These are phyloP conservation scores for Rotaria magnacalcarata DNA, from an alignment of 2,888 invertebrate species.

Conservation along the genomic window DNA sequence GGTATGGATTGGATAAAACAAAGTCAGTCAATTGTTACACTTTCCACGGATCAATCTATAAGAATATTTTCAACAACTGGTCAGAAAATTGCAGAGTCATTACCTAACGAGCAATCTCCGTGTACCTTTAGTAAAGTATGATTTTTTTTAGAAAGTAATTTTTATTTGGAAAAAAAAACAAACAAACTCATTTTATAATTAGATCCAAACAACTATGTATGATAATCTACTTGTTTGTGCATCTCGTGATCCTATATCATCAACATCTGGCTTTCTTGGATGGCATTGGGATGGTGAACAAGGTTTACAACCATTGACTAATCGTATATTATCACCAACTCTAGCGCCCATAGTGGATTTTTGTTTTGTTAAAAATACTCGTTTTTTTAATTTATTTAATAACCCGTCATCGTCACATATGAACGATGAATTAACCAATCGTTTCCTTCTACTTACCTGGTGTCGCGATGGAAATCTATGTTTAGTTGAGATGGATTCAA, in stretches of 20 bases:
- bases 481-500: constrained; percentile 1
- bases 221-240: background rate
- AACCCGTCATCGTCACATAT: background rate
- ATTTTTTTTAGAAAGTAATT: background rate
- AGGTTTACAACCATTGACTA: background rate
- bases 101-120: background rate
- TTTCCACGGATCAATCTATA: background rate
- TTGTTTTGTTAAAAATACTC: background rate
- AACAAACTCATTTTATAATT: too few species aligned
- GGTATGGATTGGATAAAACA: constrained; percentile 27
- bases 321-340: background rate
- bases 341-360: background rate
- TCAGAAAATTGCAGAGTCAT: background rate
- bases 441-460: background rate
- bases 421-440: background rate
- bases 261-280: background rate
- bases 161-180: background rate
- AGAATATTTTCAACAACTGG: background rate
- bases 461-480: background rate
- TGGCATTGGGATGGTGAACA: background rate
- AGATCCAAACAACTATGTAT: background rate
- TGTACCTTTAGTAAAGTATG: background rate
- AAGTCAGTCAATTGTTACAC: background rate
- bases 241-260: background rate
- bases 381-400: background rate